A percentile compares a stretch with the other conserved stretches of the same genome.
phyloP scores from a whole-genome alignment of 2,113 vertebrate species.

The Polyodon spathula region DNA sequence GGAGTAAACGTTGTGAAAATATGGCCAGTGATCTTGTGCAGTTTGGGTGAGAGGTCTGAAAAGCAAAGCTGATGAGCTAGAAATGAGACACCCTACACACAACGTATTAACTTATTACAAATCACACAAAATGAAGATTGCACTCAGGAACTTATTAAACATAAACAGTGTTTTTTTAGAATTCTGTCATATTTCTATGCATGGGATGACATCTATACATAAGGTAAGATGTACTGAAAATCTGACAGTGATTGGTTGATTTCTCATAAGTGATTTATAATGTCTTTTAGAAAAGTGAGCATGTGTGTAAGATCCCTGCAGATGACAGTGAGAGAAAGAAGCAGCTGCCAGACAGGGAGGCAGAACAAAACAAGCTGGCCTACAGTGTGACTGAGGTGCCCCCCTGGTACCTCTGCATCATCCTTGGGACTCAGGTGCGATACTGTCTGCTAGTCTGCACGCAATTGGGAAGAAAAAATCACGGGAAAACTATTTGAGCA shows the following conservation, averaged over 20 bases:
- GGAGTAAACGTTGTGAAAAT: no score
- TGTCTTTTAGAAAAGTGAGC: slow-evolving; percentile 9
- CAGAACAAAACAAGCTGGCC: slow-evolving; percentile 44
- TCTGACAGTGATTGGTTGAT: background rate
- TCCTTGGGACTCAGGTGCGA: slow-evolving; percentile 81
- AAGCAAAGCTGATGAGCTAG: no score
- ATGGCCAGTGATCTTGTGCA: no score
- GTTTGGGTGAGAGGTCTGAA: no score
- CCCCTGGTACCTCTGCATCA: slow-evolving; percentile 86
- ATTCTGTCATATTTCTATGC: no score
- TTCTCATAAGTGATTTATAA: slow-evolving; percentile 32
- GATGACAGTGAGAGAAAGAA: slow-evolving; percentile 19
- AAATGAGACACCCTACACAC: no score
- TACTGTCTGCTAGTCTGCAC: background rate
- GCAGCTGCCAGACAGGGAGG: slow-evolving; percentile 16
- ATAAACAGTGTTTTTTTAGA: no score
- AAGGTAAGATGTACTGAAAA: background rate
- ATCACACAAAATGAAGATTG: no score
- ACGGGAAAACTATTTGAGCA: no score
- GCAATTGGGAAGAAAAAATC: no score
- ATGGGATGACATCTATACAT: background rate
- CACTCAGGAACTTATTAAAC: no score
- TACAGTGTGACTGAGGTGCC: slow-evolving; percentile 74
- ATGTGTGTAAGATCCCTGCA: slow-evolving; percentile 39
- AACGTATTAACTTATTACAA: no score